These are phyloP conservation scores for Phalanger gymnotis DNA, from an alignment of 2,797 vertebrate genomes.

Conservation along the genomic window DNA sequence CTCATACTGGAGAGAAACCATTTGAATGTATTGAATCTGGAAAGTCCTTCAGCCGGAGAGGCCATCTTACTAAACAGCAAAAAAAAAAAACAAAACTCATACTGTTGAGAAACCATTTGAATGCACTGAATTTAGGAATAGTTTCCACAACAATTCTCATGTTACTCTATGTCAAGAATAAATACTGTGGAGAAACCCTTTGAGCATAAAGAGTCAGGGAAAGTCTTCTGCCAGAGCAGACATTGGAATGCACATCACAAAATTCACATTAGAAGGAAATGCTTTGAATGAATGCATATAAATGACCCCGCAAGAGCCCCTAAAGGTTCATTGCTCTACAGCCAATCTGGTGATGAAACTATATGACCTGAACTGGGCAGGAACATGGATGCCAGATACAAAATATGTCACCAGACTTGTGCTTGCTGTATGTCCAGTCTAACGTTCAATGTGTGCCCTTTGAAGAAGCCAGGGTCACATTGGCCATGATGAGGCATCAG, in stretches of 20 bases:
- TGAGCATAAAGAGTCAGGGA: background rate
- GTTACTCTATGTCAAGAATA: background rate
- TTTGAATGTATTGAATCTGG: background rate
- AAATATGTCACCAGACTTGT: too few relatives aligned
- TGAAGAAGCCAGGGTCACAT: background rate
- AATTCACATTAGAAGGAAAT: background rate
- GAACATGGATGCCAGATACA: too few relatives aligned
- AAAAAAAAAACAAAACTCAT: background rate
- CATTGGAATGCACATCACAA: background rate
- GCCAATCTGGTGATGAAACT: background rate
- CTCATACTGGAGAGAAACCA: too few relatives aligned
- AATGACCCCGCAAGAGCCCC: too few relatives aligned
- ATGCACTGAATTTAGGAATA: background rate
- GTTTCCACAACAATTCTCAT: background rate
- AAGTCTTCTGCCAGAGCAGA: background rate
- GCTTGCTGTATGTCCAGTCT: background rate
- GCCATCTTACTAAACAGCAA: background rate
- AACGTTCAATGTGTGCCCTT: too few relatives aligned
- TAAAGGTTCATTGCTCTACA: too few relatives aligned
- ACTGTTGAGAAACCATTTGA: background rate
- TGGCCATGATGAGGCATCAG: background rate
- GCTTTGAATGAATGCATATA: background rate
- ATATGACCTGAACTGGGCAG: too few relatives aligned
- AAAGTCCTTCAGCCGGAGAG: background rate
- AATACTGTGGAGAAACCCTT: background rate